Base-by-base conservation (phyloP, 2,888 invertebrate species). In the Scaptomyza caliginosa region DNA sequence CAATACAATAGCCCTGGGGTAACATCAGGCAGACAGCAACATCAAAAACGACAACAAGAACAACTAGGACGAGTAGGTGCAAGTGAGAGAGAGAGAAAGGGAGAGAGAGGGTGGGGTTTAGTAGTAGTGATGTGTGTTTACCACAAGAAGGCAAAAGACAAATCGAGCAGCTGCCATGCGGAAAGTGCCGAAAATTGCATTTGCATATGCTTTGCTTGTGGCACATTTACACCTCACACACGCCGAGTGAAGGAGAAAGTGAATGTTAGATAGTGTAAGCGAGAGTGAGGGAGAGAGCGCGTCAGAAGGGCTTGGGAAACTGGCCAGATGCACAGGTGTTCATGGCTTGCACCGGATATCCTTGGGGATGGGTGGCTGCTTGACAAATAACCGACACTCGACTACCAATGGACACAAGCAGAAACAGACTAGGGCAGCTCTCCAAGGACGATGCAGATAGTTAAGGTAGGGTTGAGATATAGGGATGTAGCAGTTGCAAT, bases 141-240 rank as follows among this genome's bases (percentile, higher is more conserved):
- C 39, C 54, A 49, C 34, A 54, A 42, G 54, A 17, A 28, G 26
- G 28, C 24, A 16, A 11, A 32, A 78, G 69, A 84, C 71, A 81
- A 86, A 82, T 75, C 67, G 72, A 68, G 50, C 58, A 64, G 30
- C 64, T 75, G 79, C 60, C 82, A 80, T 78, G 85, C 82, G 72
- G 72, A 80, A 85, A 82, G 71, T 84, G 78, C 72, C 75, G 85
- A 84, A 81, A 81, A 86, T 84, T 83, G 84, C 81, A 81, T 86
- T 81, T 81, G 72, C 81, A 81, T 86, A 63, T 48, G 77, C 74
- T 69, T 45, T 26, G 69, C 84, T 51, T 39, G 42, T 64, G 77
- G 73, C 86, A 67, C 59, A 66, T 74, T 73, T 77, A 77, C 74
- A 73, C 75, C 68, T 60, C 23, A 36, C 36, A 21, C 39, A 48